Evolutionary conservation across 2,888 invertebrate genomes (phyloP).

Genomic region (Cephus runcator): DNA sequence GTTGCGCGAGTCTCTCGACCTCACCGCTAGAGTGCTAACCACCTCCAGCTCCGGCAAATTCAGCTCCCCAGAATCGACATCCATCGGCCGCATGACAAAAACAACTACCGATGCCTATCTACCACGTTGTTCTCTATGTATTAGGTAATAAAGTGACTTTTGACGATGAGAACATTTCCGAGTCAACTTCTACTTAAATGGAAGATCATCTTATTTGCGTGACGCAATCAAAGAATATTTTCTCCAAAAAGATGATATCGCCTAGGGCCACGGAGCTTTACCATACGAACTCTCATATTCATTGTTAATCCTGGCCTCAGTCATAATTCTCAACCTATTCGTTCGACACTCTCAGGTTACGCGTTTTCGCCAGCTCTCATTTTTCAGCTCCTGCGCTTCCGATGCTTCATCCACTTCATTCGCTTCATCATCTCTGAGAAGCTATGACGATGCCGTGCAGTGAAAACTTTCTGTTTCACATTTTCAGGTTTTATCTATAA

Average conservation of each 20-base stretch:
- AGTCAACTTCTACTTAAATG: constrained; percentile 33
- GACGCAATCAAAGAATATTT: no score
- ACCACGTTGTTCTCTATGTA: constrained; percentile 28
- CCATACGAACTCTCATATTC: constrained; percentile 21
- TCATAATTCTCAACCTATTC: constrained; percentile 5
- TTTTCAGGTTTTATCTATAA: constrained; percentile 25
- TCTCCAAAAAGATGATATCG: not conserved
- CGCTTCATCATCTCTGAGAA: constrained; percentile 14
- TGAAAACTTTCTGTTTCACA: not conserved
- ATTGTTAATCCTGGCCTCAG: not conserved
- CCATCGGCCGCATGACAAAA: constrained; percentile 10
- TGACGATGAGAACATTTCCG: constrained; percentile 24
- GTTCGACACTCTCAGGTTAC: not conserved
- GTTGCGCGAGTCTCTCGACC: constrained; percentile 48
- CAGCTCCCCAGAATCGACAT: constrained; percentile 21
- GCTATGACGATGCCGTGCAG: not conserved
- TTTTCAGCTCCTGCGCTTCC: not conserved
- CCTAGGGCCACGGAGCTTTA: not conserved
- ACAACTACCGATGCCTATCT: constrained; percentile 26
- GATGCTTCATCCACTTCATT: constrained; percentile 11
- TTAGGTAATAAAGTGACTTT: constrained; percentile 29
- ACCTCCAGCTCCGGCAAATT: constrained; percentile 29
- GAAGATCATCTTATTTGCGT: constrained; percentile 9
- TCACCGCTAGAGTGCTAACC: constrained; percentile 49
- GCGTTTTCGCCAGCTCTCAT: not conserved